Evolutionary conservation across 2,888 invertebrate species (phyloP).

Genomic region (Cheilosia impressa): DNA sequence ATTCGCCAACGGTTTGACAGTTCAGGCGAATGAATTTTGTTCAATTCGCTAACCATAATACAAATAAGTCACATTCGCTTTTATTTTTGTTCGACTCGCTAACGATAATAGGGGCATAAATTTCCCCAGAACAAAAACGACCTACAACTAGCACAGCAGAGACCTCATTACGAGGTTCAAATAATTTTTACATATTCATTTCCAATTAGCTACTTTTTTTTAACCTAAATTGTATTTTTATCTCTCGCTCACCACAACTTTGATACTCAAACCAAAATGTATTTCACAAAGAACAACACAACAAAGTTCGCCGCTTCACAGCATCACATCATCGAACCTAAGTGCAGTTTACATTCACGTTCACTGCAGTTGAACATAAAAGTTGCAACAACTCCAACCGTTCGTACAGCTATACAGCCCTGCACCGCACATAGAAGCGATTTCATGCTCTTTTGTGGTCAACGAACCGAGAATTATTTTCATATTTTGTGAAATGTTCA

Average conservation of each 20-base stretch:
- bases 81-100: too few species aligned
- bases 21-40: too few species aligned
- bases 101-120: too few species aligned
- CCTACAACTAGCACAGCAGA: too few species aligned
- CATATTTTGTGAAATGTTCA: slow-evolving; percentile 27
- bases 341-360: slow-evolving; percentile 3
- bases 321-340: background rate
- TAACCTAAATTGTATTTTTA: background rate
- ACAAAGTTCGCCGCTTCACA: background rate
- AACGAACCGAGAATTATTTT: slow-evolving; percentile 53
- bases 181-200: background rate
- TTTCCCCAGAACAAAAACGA: too few species aligned
- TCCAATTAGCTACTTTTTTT: background rate
- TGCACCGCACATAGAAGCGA: slow-evolving; percentile 11
- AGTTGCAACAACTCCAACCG: background rate
- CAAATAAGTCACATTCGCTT: too few species aligned
- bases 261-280: background rate
- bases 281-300: background rate
- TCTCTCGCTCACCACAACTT: background rate
- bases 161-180: background rate
- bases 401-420: background rate
- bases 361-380: slow-evolving; percentile 3
- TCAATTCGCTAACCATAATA: too few species aligned
- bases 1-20: too few species aligned
- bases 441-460: slow-evolving; percentile 61